phyloP scores from a whole-genome alignment of 1,140 invertebrate genomes.

The Antheraea mylitta region DNA sequence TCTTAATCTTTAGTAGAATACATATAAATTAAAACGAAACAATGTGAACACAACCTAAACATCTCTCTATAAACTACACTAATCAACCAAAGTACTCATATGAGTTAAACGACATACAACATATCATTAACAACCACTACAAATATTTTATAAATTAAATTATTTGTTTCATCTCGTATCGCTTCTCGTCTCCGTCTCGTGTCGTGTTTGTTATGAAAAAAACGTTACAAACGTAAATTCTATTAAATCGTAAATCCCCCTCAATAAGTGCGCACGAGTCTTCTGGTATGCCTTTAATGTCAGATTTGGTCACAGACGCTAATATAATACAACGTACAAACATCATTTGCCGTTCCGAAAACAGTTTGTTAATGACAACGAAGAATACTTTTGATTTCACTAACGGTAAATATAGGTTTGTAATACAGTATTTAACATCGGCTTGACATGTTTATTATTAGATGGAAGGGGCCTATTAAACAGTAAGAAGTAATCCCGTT shows the following conservation, averaged over 20 bases:
- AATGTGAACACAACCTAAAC: slow-evolving; percentile 39
- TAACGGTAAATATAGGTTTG: slow-evolving; percentile 33
- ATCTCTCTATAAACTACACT: slow-evolving; percentile 52
- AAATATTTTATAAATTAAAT: slow-evolving; percentile 70
- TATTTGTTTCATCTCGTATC: slow-evolving; percentile 53
- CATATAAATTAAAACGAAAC: slow-evolving; percentile 17
- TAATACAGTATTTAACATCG: slow-evolving; percentile 56
- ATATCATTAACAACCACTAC: slow-evolving; percentile 62
- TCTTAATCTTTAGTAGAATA: background rate
- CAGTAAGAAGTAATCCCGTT: slow-evolving; percentile 67
- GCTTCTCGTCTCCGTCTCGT: background rate
- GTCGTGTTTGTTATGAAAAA: slow-evolving; percentile 66
- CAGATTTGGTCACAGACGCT: slow-evolving; percentile 65
- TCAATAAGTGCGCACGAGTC: slow-evolving; percentile 55
- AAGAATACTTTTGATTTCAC: background rate
- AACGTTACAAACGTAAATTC: slow-evolving; percentile 53
- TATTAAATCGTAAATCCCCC: slow-evolving; percentile 64
- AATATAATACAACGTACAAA: slow-evolving; percentile 52
- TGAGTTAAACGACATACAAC: slow-evolving; percentile 49
- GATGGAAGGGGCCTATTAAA: slow-evolving; percentile 71
- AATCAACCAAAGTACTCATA: slow-evolving; percentile 33
- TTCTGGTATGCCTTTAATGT: slow-evolving; percentile 57
- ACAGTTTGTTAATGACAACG: background rate
- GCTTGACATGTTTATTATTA: slow-evolving; percentile 75
- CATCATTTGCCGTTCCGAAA: slow-evolving; percentile 1